Evolutionary conservation across 2,797 vertebrate genomes (phyloP).

Genomic region (Strix occidentalis): DNA sequence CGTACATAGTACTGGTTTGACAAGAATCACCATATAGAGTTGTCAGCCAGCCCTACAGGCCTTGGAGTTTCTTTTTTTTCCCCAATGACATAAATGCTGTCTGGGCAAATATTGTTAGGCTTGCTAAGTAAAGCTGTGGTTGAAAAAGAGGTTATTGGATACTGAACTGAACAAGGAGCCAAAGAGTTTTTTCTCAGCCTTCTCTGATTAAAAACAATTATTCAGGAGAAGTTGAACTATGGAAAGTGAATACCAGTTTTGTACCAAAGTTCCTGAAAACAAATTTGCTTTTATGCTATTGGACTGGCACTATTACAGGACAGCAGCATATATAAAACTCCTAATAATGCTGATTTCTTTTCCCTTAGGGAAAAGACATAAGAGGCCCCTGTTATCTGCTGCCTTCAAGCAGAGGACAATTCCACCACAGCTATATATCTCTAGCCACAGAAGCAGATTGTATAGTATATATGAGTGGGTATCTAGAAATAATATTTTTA

Average conservation of each 20-base stretch:
- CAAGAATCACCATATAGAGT: background rate
- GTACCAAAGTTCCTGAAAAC: background rate
- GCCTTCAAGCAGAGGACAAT: background rate
- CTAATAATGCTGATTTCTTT: background rate
- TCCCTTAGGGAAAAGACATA: background rate
- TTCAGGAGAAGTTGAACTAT: background rate
- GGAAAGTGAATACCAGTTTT: background rate
- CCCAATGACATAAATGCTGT: background rate
- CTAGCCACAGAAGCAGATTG: background rate
- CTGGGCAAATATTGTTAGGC: background rate
- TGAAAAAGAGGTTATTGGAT: background rate
- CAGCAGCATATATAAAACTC: background rate
- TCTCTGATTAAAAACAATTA: background rate
- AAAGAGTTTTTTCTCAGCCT: background rate
- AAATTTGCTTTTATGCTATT: background rate
- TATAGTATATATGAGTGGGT: background rate
- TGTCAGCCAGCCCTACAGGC: background rate
- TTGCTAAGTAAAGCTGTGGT: background rate
- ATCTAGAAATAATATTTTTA: background rate
- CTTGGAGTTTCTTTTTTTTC: background rate
- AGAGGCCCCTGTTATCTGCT: background rate
- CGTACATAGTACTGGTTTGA: background rate
- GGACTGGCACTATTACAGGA: background rate
- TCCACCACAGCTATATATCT: background rate
- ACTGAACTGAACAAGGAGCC: background rate